Evolutionary conservation across 2,113 vertebrate species (phyloP).

Genomic region (Pachycephala philippinensis): DNA sequence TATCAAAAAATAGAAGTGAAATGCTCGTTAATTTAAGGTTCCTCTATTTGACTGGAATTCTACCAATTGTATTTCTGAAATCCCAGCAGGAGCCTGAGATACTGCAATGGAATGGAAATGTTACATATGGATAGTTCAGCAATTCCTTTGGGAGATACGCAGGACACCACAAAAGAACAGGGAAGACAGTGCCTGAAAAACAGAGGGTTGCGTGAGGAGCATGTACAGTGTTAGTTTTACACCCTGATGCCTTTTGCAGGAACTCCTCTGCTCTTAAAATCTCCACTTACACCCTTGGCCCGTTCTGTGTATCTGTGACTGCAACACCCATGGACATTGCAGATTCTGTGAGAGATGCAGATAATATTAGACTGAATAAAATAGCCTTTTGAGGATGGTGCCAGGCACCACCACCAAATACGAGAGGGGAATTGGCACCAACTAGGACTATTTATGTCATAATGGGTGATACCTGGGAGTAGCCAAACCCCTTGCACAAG

Average conservation of each 20-base stretch:
- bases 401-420: not conserved
- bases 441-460: not conserved
- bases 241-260: not conserved
- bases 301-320: not conserved
- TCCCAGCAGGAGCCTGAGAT: not conserved
- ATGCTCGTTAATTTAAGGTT: not conserved
- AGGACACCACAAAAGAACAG: not conserved
- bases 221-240: not conserved
- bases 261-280: not conserved
- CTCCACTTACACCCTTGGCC: not conserved
- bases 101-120: not conserved
- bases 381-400: not conserved
- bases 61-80: slow-evolving; percentile 14
- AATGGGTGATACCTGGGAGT: not conserved
- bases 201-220: not conserved
- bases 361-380: not conserved
- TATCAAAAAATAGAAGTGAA: slow-evolving; percentile 1
- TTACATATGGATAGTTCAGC: not conserved
- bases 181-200: not conserved
- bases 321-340: not conserved
- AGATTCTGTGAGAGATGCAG: not conserved
- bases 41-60: not conserved
- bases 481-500: not conserved
- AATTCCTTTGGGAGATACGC: not conserved
- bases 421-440: not conserved